These are phyloP conservation scores for Oryzias celebensis DNA, from an alignment of 2,113 vertebrate genomes.

Conservation along the genomic window DNA sequence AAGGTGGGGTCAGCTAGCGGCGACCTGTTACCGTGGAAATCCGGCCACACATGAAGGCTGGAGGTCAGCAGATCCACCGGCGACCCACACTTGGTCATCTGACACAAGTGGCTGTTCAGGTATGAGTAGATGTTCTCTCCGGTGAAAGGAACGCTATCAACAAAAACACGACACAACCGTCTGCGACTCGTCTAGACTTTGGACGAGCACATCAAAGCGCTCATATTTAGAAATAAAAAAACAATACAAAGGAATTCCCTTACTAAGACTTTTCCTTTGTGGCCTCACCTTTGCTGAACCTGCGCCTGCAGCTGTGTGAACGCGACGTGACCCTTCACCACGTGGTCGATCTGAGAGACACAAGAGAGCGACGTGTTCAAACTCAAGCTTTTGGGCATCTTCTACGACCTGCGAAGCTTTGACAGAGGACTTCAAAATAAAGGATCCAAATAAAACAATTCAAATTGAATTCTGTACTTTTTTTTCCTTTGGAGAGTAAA, in stretches of 20 bases:
- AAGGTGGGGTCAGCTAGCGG: conserved; percentile 91
- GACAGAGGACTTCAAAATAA: too few relatives aligned
- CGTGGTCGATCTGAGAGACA: conserved; percentile 87
- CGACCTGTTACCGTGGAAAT: conserved; percentile 98
- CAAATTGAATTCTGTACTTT: too few relatives aligned
- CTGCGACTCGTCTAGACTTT: too few relatives aligned
- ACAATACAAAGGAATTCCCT: too few relatives aligned
- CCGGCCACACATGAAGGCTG: conserved; percentile 95
- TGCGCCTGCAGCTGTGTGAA: conserved; percentile 83
- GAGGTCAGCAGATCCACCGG: conserved; percentile 86
- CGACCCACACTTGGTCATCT: conserved; percentile 78
- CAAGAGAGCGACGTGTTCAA: neutral
- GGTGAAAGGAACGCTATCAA: conserved; percentile 67
- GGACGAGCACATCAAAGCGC: too few relatives aligned
- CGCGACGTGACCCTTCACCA: conserved; percentile 85
- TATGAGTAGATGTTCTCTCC: conserved; percentile 86
- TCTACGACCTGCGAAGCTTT: too few relatives aligned
- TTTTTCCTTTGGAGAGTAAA: too few relatives aligned
- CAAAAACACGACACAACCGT: neutral
- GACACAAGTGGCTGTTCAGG: conserved; percentile 88
- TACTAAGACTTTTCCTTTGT: too few relatives aligned
- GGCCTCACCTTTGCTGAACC: conserved; percentile 80
- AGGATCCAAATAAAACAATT: too few relatives aligned
- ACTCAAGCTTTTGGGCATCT: too few relatives aligned
- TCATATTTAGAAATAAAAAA: too few relatives aligned